Base-by-base conservation (phyloP, 2,888 invertebrate species). In the Hydrotaea cyrtoneurina region DNA sequence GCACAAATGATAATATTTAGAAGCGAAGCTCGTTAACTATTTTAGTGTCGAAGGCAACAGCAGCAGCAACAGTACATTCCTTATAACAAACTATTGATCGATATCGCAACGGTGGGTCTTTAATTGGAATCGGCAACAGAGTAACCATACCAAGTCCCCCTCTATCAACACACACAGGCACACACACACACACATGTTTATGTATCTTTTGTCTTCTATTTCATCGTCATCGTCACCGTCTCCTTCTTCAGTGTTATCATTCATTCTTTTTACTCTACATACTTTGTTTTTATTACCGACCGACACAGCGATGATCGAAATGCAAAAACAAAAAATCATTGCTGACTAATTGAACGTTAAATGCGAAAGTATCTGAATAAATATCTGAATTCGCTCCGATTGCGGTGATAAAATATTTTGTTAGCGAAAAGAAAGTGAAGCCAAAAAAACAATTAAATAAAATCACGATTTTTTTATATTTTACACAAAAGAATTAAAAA, bases 51-150 rank as follows among this genome's bases (percentile, higher is more conserved):
- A 53, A 36, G 36, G 26, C 17, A 62, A 50, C 17, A 50, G 53
- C 55, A 39, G 19, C 23, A 43, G 23, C 31, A 66, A 36, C 31
- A 46, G 50, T 31, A 74, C 59, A 78, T 43, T 78, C 69, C 31
- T 69, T 19, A 72, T 75, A 82, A 78, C 66, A 59, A 10, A 69
- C 50, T 74, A 75, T 79, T 82, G 82, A 82, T 79, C 75, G 36
- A 71, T 82, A 78, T 78, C 82, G 15, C 82, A 69, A 79, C 72
- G 82, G 78, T 79, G 78, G 82, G 82, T 82, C 82, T 82, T 82
- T 82, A 78, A 79, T 82, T 78, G 78, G 82, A 78, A 75, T 50
- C 21, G 26, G 71, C 50, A 31, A 7, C 31, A 31, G 36, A 75
- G 21, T 50, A 23, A 23, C 23, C 59, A 59, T 15, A 15, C 2